These are phyloP conservation scores for Lucilia cuprina DNA, from an alignment of 1,140 invertebrate species.

Conservation along the genomic window DNA sequence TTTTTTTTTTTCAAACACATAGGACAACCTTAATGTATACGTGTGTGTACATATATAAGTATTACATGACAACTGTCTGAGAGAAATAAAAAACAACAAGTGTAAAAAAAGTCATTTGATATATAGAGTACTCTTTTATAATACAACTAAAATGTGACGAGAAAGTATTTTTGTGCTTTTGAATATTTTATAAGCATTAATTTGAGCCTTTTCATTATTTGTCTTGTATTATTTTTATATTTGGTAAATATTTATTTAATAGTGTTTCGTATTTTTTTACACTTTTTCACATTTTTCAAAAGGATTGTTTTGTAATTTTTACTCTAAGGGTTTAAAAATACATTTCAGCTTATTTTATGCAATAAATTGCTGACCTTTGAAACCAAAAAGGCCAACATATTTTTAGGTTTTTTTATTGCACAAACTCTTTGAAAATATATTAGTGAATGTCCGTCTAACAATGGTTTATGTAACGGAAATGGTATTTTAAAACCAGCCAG, in stretches of 20 bases:
- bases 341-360: background rate
- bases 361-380: background rate
- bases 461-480: conserved; percentile 15
- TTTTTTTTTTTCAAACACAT: too few relatives aligned
- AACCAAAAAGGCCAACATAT: background rate
- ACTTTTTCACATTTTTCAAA: background rate
- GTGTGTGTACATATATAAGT: too few relatives aligned
- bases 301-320: background rate
- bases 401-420: too few relatives aligned
- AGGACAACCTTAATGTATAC: too few relatives aligned
- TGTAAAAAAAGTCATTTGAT: too few relatives aligned
- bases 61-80: too few relatives aligned
- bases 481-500: background rate
- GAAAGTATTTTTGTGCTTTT: background rate
- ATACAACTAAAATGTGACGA: background rate
- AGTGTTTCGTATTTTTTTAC: background rate
- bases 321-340: background rate
- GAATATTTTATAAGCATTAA: background rate
- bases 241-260: background rate
- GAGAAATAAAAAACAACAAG: too few relatives aligned
- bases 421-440: background rate
- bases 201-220: background rate
- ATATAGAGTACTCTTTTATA: background rate
- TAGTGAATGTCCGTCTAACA: background rate
- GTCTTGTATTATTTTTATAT: background rate